Conservation (phyloP, 2,113 vertebrate genomes). For the Engystomops pustulosus region DNA sequence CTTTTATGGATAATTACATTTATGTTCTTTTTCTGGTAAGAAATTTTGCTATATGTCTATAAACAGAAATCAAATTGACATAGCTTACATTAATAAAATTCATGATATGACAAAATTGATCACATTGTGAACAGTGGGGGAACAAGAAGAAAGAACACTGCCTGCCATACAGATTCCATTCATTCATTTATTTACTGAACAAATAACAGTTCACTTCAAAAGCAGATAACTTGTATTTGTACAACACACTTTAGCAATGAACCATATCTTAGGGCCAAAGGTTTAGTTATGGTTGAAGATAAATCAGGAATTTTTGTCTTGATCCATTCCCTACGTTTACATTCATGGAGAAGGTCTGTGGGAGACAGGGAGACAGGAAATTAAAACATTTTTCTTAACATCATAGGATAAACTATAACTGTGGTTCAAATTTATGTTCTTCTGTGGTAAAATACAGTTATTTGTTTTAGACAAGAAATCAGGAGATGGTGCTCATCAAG, state of each 20-base stretch:
- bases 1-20: no score
- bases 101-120: neutral
- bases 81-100: neutral
- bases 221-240: conserved; percentile 30
- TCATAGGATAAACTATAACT: neutral
- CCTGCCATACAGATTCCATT: neutral
- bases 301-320: conserved; percentile 27
- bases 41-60: neutral
- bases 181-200: conserved; percentile 28
- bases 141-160: neutral
- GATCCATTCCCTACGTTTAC: neutral
- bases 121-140: neutral
- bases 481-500: neutral
- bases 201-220: conserved; percentile 24
- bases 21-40: neutral
- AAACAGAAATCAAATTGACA: neutral
- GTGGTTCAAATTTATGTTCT: neutral
- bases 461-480: neutral
- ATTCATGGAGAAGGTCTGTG: conserved; percentile 33
- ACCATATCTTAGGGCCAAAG: conserved; percentile 32
- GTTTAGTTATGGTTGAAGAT: conserved; percentile 40
- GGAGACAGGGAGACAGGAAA: conserved; percentile 1
- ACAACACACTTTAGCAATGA: conserved; percentile 13
- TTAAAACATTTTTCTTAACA: neutral
- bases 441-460: neutral